Percentiles rank a stretch among this genome's conserved stretches.
phyloP scores from a whole-genome alignment of 1,140 invertebrate species.

The Helicoverpa zea region DNA sequence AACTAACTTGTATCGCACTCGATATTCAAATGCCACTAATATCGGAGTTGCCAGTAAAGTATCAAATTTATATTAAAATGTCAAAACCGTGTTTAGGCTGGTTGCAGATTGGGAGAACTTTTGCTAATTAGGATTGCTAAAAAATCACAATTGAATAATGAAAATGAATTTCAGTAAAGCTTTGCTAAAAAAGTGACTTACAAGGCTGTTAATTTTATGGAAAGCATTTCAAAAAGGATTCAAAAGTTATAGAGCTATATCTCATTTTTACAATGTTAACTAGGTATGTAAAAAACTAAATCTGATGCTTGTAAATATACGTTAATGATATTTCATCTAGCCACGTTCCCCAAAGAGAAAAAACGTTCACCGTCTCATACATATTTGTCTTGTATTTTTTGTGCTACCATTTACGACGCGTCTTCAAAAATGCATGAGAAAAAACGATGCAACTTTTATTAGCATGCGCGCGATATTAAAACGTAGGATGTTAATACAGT shows the following conservation, averaged over 20 bases:
- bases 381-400: not conserved
- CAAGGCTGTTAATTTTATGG: no score
- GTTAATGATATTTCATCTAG: no score
- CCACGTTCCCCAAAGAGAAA: no score
- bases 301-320: no score
- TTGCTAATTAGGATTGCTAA: no score
- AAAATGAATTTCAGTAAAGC: no score
- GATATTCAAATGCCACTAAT: slow-evolving; percentile 51
- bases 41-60: slow-evolving; percentile 42
- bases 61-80: slow-evolving; percentile 50
- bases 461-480: not conserved
- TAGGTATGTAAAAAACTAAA: no score
- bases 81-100: slow-evolving; percentile 46
- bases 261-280: no score
- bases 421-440: not conserved
- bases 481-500: not conserved
- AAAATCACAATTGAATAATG: no score
- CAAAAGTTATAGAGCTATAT: no score
- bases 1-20: slow-evolving; percentile 30
- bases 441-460: not conserved
- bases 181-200: no score
- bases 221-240: no score
- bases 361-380: not conserved
- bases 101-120: not conserved
- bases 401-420: not conserved